Evolutionary conservation across 2,888 invertebrate genomes (phyloP), one percentile per base, ranked within the genome.

Genomic region (Tineola bisselliella): DNA sequence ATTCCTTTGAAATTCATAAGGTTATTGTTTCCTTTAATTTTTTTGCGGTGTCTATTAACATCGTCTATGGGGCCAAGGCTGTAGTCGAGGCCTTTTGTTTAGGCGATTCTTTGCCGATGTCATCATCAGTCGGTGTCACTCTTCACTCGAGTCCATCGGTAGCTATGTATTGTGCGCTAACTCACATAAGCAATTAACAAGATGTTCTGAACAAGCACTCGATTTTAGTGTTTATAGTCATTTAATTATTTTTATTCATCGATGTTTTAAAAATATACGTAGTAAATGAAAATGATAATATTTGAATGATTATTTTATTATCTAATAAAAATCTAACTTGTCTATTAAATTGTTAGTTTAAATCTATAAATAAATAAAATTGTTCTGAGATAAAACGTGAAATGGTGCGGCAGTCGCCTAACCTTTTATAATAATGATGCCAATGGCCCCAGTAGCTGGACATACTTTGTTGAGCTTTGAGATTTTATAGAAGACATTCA

Each of bases 21-120:
- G 58, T 58, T 58, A 58, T 58, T 58, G 58, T 58, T 58, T 58
- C 58, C 58, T 58, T 33, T 58, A 15, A 33, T 13, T 58, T 31
- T 58, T 58, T 58, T 58, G 31, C 33, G 19, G 5, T 58, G 58
- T 58, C 12, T 33, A 33, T 58, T 58, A 58, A 8, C 33, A 13
- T 10, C 33, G 33, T 58, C 58, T 56, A 33, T 33, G 33, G 33
- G 58, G 58, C 58, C 58, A 58, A 58, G 58, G 58, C 15, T 58
- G 33, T n/a, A n/a, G 13, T 25, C 58, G 58, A 58, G 58, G 58
- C 17, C 58, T 58, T 25, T 58, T 58, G 19, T 58, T 58, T 54
- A n/a, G 25, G 54, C 15, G 58, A 58, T n/a, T 33, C 56, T 25
- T 19, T 10, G 58, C 58, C n/a, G 31, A 58, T 58, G 58, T 58